Conservation (phyloP, 2,797 vertebrate species). For the Furcifer pardalis region DNA sequence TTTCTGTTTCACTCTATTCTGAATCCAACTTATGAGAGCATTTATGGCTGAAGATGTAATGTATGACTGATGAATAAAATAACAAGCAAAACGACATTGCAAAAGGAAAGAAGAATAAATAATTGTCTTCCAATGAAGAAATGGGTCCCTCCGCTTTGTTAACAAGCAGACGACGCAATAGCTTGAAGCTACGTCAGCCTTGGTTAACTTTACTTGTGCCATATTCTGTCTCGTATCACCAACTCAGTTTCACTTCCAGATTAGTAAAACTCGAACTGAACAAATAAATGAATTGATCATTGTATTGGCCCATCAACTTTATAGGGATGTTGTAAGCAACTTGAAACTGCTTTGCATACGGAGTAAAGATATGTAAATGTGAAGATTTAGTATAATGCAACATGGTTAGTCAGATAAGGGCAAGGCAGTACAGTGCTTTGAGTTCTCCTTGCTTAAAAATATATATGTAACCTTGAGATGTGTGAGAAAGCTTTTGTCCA, state of each 20-base stretch:
- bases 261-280: neutral
- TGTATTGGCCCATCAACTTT: neutral
- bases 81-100: neutral
- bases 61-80: neutral
- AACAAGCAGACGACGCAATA: neutral
- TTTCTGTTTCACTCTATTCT: no score
- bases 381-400: neutral
- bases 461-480: neutral
- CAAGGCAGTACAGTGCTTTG: neutral
- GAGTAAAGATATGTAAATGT: constrained; percentile 9
- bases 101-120: neutral
- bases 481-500: neutral
- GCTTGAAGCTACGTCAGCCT: neutral
- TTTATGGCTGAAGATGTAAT: no score
- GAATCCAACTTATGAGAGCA: no score
- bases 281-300: neutral
- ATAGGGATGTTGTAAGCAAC: constrained; percentile 2
- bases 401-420: neutral
- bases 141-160: neutral
- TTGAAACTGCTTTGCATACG: constrained; percentile 19
- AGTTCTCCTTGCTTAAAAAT: neutral
- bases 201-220: neutral
- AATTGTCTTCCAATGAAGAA: neutral
- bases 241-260: constrained; percentile 27
- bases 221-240: constrained; percentile 15